A percentile compares a stretch with the other conserved stretches of the same genome.
These are phyloP conservation scores for Morpho deidamia DNA, from an alignment of 2,888 invertebrate species.

Conservation along the genomic window DNA sequence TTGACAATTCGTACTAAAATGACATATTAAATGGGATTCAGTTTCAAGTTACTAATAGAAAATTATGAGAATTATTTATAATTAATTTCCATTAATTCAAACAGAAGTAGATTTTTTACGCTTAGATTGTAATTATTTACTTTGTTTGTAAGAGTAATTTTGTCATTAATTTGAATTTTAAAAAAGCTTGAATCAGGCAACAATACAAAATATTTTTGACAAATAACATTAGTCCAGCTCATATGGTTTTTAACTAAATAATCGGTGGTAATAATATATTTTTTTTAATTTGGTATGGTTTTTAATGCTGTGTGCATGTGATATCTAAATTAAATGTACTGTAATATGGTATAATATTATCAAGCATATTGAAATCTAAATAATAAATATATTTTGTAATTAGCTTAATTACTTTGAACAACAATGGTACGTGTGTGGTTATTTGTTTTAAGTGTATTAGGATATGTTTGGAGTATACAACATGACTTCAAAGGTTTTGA, in stretches of 20 bases:
- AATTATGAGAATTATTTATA: no score
- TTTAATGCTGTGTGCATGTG: background rate
- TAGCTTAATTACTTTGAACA: background rate
- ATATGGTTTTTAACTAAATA: slow-evolving; percentile 25
- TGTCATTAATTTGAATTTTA: no score
- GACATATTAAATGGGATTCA: no score
- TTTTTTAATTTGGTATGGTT: background rate
- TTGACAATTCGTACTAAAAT: slow-evolving; percentile 1
- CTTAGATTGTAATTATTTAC: no score
- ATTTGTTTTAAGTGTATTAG: slow-evolving; percentile 38
- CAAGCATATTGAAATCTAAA: background rate
- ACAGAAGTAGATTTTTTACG: no score
- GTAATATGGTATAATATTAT: no score
- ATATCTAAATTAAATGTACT: background rate
- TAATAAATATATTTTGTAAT: background rate
- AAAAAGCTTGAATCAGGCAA: background rate
- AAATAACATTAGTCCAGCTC: slow-evolving; percentile 62
- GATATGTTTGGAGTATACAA: slow-evolving; percentile 46
- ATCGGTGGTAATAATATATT: no score
- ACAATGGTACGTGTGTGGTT: slow-evolving; percentile 44
- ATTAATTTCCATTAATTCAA: no score
- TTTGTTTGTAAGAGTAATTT: no score
- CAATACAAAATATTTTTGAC: slow-evolving; percentile 29
- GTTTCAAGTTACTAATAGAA: no score
- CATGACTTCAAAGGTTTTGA: slow-evolving; percentile 88